phyloP scores from a whole-genome alignment of 2,888 invertebrate genomes.

The Drymonia ruficornis region DNA sequence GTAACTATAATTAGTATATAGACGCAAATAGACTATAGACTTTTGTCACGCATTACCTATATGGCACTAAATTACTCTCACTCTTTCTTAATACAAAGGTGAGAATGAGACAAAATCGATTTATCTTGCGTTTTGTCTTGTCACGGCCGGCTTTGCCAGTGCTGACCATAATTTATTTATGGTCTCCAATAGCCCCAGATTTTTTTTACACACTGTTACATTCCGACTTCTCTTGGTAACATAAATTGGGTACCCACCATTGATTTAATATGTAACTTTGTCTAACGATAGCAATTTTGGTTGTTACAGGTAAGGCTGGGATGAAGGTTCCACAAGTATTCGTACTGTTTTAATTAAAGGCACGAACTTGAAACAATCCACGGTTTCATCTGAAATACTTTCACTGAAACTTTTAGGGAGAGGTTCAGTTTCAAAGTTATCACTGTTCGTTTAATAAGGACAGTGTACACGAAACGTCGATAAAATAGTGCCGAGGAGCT shows the following conservation, averaged over 20 bases:
- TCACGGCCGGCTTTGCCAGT: no score
- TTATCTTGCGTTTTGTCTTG: no score
- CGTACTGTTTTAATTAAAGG: conserved; percentile 61
- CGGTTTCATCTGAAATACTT: conserved; percentile 48
- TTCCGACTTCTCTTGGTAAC: neutral
- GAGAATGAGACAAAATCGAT: no score
- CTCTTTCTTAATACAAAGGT: no score
- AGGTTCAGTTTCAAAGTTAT: no score
- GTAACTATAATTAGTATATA: no score
- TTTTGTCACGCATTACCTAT: no score
- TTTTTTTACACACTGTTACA: no score
- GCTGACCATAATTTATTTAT: no score
- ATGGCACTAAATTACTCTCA: no score
- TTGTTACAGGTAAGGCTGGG: conserved; percentile 70
- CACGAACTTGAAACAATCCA: conserved; percentile 53
- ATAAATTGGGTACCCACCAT: neutral
- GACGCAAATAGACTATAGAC: no score
- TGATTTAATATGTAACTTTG: neutral
- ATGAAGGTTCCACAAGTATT: conserved; percentile 53
- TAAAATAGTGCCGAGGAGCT: neutral
- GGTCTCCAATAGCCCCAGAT: no score
- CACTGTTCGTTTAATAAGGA: neutral
- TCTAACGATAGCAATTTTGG: conserved; percentile 43
- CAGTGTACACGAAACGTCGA: neutral
- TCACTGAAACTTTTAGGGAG: conserved; percentile 44